phyloP scores from a whole-genome alignment of 2,113 vertebrate species.

The Grallaria varia region DNA sequence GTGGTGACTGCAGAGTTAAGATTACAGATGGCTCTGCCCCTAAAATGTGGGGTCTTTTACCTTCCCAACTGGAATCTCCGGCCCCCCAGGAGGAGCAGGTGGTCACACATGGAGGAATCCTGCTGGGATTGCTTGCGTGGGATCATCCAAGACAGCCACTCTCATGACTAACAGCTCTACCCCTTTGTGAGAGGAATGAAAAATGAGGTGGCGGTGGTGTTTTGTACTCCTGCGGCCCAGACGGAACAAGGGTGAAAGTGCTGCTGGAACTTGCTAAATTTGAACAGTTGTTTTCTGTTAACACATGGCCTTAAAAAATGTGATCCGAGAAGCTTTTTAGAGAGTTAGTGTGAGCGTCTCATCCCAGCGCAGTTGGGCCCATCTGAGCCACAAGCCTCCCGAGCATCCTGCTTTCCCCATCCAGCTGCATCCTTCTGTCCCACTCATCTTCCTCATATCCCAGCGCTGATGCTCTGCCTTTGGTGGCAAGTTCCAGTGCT shows the following conservation, averaged over 20 bases:
- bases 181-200: background rate
- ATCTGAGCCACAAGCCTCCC: background rate
- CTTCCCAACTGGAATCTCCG: background rate
- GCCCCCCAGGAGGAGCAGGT: background rate
- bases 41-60: background rate
- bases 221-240: background rate
- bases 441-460: accelerated
- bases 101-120: background rate
- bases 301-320: constrained; percentile 13
- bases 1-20: background rate
- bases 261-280: constrained; percentile 34
- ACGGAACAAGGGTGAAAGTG: background rate
- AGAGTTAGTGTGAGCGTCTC: constrained; percentile 7
- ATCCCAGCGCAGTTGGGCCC: background rate
- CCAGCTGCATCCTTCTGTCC: background rate
- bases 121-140: background rate
- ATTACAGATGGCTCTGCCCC: background rate
- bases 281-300: constrained; percentile 57
- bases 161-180: background rate
- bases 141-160: background rate
- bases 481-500: background rate
- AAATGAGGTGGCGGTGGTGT: background rate
- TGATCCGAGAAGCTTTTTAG: constrained; percentile 26
- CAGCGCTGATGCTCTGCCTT: accelerated
- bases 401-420: background rate